Evolutionary conservation across 2,113 vertebrate species (phyloP).

Genomic region (Alethe castanea): DNA sequence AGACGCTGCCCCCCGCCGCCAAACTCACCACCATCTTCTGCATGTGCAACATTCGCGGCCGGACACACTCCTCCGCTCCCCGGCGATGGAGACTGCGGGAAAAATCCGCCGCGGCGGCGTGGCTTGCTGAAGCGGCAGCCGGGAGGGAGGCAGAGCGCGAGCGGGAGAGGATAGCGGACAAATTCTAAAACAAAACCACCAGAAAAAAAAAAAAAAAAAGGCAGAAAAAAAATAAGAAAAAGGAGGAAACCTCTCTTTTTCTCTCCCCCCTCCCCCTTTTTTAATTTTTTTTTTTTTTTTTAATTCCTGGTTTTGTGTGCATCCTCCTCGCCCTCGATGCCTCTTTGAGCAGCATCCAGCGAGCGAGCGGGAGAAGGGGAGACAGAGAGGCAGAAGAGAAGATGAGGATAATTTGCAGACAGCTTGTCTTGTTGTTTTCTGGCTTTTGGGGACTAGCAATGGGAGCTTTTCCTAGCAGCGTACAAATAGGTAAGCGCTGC

Average conservation of each 20-base stretch:
- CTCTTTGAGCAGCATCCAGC: conserved; percentile 85
- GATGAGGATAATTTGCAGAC: conserved; percentile 98
- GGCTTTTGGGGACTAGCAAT: conserved; percentile 93
- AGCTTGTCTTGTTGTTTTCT: conserved; percentile 95
- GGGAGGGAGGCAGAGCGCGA: neutral
- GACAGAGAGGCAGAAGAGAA: conserved; percentile 76
- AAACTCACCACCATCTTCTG: conserved; percentile 80
- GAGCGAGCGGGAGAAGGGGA: conserved; percentile 67
- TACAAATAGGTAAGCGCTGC: conserved; percentile 94
- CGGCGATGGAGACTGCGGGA: conserved; percentile 90
- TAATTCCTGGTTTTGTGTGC: conserved; percentile 47
- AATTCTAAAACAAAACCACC: neutral
- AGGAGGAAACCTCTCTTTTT: neutral
- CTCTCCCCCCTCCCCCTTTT: neutral
- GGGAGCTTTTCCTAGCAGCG: conserved; percentile 99
- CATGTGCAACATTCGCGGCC: conserved; percentile 83
- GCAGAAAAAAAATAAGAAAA: neutral
- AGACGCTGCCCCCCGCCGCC: conserved; percentile 78
- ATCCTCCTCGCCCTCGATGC: conserved; percentile 83
- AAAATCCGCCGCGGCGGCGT: conserved; percentile 73
- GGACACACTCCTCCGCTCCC: conserved; percentile 81
- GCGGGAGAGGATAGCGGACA: neutral
- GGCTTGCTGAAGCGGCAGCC: conserved; percentile 72
- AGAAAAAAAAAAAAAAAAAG: neutral
- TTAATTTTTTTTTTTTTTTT: neutral